Evolutionary conservation across 2,797 vertebrate species (phyloP).

Genomic region (Melopsittacus undulatus): DNA sequence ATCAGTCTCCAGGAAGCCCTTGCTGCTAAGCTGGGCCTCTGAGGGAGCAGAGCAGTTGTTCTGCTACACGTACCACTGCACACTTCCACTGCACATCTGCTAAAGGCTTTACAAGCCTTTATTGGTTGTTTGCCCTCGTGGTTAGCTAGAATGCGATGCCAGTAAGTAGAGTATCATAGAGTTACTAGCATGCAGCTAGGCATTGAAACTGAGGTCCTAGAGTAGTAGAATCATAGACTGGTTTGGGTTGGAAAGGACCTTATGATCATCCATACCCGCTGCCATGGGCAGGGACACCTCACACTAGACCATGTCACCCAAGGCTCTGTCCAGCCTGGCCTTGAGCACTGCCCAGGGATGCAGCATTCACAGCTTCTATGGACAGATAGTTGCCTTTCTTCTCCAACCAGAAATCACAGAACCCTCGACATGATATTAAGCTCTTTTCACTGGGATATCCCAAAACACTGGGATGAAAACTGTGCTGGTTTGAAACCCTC

Average conservation of each 20-base stretch:
- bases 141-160: neutral
- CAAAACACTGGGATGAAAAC: neutral
- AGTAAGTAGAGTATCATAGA: neutral
- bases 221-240: neutral
- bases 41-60: neutral
- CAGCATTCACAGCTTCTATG: neutral
- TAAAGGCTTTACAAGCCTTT: neutral
- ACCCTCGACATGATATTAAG: neutral
- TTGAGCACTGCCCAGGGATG: neutral
- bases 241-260: neutral
- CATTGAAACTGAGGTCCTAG: neutral
- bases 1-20: neutral
- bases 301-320: no score
- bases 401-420: neutral
- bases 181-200: neutral
- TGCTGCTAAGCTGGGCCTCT: neutral
- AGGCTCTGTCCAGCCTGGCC: neutral
- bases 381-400: neutral
- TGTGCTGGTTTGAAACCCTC: neutral
- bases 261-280: no score
- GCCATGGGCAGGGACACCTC: neutral
- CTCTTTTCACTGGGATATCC: neutral
- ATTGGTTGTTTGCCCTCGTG: accelerated
- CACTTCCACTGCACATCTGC: accelerated
- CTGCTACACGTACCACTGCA: neutral